Conservation (phyloP, 2,113 vertebrate genomes). For the Pseudopodoces humilis region DNA sequence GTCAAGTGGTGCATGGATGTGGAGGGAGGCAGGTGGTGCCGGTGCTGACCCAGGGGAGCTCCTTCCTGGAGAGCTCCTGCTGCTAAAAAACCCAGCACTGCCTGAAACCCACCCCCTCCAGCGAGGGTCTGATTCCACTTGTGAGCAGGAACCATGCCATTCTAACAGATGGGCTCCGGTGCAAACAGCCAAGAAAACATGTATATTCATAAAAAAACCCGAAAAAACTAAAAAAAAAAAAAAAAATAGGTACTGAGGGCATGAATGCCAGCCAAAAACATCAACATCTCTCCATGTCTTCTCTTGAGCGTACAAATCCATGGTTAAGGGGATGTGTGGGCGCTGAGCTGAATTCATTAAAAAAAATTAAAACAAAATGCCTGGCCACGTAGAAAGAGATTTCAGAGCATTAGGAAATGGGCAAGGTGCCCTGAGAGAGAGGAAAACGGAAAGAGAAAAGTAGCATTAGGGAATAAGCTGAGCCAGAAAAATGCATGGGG, state of each 20-base stretch:
- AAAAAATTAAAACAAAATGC: constrained; percentile 56
- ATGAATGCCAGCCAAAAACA: constrained; percentile 66
- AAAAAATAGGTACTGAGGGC: constrained; percentile 41
- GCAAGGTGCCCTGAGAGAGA: constrained; percentile 12
- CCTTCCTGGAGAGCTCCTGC: constrained; percentile 5
- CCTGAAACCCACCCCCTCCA: constrained; percentile 1
- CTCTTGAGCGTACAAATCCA: constrained; percentile 58
- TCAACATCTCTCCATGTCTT: constrained; percentile 56
- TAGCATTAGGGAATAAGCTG: not conserved
- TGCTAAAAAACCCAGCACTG: not conserved
- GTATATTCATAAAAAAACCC: constrained; percentile 49
- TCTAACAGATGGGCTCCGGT: constrained; percentile 63
- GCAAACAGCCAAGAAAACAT: constrained; percentile 63
- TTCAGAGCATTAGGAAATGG: constrained; percentile 30
- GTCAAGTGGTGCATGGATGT: constrained; percentile 49
- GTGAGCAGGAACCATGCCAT: constrained; percentile 63
- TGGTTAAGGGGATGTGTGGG: constrained; percentile 32
- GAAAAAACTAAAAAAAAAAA: not conserved
- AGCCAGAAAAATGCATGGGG: not conserved
- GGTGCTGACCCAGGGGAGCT: not conserved
- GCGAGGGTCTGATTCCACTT: constrained; percentile 56
- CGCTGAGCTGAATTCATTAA: constrained; percentile 51
- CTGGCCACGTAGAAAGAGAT: not conserved
- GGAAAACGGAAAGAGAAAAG: not conserved
- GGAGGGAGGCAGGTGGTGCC: constrained; percentile 32